Base-by-base conservation (phyloP, 2,888 invertebrate species). In the Fabriciana adippe region DNA sequence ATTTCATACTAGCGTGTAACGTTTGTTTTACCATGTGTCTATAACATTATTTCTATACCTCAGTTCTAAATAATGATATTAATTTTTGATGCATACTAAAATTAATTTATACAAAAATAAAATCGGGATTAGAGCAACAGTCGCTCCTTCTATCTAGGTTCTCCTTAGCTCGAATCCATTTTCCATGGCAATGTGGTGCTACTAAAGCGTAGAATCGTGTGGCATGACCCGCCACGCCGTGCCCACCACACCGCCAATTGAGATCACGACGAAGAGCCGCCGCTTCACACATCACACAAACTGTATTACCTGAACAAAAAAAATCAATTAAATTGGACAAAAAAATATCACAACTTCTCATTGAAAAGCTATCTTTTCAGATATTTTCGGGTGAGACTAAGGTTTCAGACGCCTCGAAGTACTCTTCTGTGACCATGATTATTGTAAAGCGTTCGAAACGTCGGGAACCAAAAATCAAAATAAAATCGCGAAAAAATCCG, bases 131-230 rank as follows among this genome's bases (percentile, higher is more conserved):
- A 5, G 79, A 66, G 76, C 92, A 92, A 74, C 90, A 90, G 54
- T 83, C 84, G 74, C 81, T 82, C 64, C 79, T 78, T 69, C 86
- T 86, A 70, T 90, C 89, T 0, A 85, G 83, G 66, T 79, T 81
- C 21, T 81, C 78, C 2, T 81, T 86, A 0, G 93, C 82, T 59
- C 97, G 94, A 57, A 96, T 89, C 97, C 97, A 98, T 83, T 97
- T 97, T 51, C 97, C 98, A 80, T 97, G 97, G 86, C 98, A 98
- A 79, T 97, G 96, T 0, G 96, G 96, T n/a, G 96, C 96, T 57
- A 96, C 95, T 47, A 97, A 93, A 48, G 97, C 97, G 77, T 96
- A 96, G 95, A 96, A 98, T 67, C 97, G 93, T 14, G 97, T 97
- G 71, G 95, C 93, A 68, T 95, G 94, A 0, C 95, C 95, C 45